Conservation (phyloP, 1,140 invertebrate genomes). For the Scaptodrosophila lebanonensis region DNA sequence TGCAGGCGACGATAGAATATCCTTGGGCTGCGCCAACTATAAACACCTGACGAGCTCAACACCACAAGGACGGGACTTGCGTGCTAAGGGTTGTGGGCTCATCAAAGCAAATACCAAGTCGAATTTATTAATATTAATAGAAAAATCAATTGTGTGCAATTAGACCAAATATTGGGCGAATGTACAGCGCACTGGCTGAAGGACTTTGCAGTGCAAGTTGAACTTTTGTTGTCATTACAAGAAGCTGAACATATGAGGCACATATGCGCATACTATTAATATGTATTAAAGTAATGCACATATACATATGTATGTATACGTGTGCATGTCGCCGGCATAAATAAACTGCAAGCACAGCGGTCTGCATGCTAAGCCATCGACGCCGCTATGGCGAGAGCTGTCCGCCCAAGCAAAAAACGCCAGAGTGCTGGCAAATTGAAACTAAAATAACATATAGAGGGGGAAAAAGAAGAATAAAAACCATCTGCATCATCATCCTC, state of each 20-base stretch:
- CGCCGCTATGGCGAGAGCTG: conserved; percentile 43
- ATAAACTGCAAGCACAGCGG: no score
- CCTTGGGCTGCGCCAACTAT: no score
- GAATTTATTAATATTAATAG: conserved; percentile 62
- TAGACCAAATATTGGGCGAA: conserved; percentile 17
- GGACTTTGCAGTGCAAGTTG: no score
- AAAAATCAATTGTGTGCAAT: conserved; percentile 58
- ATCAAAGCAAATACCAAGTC: neutral
- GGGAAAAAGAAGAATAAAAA: conserved; percentile 17
- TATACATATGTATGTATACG: no score
- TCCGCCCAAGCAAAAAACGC: conserved; percentile 65
- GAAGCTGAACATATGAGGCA: conserved; percentile 34
- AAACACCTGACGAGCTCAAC: neutral
- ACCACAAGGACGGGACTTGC: conserved; percentile 49
- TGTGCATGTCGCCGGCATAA: no score
- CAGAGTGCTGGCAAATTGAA: conserved; percentile 19
- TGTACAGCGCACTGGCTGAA: no score
- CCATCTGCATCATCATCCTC: conserved; percentile 24
- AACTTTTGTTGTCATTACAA: no score
- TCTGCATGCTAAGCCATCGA: no score
- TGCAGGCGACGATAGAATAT: no score
- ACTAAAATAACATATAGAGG: conserved; percentile 60
- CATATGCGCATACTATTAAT: neutral
- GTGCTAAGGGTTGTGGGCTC: conserved; percentile 25
- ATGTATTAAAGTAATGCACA: no score